Evolutionary conservation across 2,113 vertebrate species (phyloP).

Genomic region (rabbit (Oryctolagus cuniculus)): mOryCun1.1 NC_091436.1:122580501-122581000

Average conservation of each 20-base stretch:
- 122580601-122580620: neutral
- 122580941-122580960: neutral
- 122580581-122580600: neutral
- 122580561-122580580: neutral
- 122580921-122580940: neutral
- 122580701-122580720: no score
- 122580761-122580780: no score
- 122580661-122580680: no score
- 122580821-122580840: no score
- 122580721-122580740: no score
- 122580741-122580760: no score
- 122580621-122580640: no score
- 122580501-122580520: neutral
- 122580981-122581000: conserved; percentile 14
- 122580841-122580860: neutral
- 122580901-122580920: neutral
- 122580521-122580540: neutral
- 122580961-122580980: neutral
- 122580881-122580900: neutral
- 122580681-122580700: no score
- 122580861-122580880: conserved; percentile 17
- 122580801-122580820: no score
- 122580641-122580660: no score
- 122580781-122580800: no score
- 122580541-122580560: neutral